phyloP scores from a whole-genome alignment of 2,888 invertebrate genomes.

The Euplagia quadripunctaria region DNA sequence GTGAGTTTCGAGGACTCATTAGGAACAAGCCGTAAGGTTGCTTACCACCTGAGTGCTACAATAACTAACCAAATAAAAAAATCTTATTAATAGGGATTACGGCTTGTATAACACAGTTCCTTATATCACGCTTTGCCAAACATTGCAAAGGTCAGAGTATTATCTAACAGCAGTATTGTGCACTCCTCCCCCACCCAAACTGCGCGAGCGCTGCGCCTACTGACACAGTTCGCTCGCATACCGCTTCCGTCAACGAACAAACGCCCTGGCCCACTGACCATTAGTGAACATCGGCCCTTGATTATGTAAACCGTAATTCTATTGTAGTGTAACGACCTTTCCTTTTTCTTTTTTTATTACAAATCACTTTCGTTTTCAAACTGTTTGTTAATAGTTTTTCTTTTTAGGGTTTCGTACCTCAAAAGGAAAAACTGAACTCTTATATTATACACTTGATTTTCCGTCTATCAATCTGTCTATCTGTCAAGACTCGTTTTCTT shows the following conservation, averaged over 20 bases:
- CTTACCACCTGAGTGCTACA: background rate
- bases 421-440: background rate
- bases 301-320: slow-evolving; percentile 55
- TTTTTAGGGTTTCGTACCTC: background rate
- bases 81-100: background rate
- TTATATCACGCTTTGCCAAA: slow-evolving; percentile 52
- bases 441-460: background rate
- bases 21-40: background rate
- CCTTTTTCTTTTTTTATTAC: slow-evolving; percentile 33
- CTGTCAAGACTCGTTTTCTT: background rate
- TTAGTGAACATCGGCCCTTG: slow-evolving; percentile 65
- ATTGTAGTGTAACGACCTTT: slow-evolving; percentile 44
- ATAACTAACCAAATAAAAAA: background rate
- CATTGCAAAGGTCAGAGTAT: slow-evolving; percentile 75
- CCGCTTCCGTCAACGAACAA: slow-evolving; percentile 65
- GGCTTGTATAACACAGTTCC: background rate
- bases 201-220: slow-evolving; percentile 63
- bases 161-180: slow-evolving; percentile 73
- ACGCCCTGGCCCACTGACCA: slow-evolving; percentile 67
- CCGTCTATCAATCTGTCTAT: background rate
- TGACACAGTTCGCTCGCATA: slow-evolving; percentile 66
- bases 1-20: too few relatives aligned
- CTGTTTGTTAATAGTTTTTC: slow-evolving; percentile 20
- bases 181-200: slow-evolving; percentile 31
- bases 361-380: slow-evolving; percentile 30